Percentiles rank a stretch among this genome's conserved stretches.
Evolutionary conservation across 1,140 invertebrate genomes (phyloP).

Genomic region (Argopecten irradians): DNA sequence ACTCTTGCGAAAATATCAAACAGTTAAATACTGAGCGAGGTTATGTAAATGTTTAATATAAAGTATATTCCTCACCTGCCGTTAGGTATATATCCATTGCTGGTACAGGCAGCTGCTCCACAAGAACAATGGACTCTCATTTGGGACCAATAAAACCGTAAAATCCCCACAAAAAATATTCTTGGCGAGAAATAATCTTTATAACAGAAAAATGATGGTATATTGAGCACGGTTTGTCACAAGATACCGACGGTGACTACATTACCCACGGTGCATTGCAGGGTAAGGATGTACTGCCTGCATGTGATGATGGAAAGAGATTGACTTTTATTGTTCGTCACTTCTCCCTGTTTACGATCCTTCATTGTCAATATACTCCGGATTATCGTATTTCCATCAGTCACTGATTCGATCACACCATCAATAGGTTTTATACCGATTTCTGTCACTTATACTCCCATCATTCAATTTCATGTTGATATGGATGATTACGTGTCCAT

Average conservation of each 20-base stretch:
- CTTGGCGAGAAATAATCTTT: neutral
- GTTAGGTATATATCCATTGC: slow-evolving; percentile 39
- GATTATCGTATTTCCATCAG: neutral
- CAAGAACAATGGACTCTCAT: slow-evolving; percentile 48
- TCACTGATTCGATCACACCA: neutral
- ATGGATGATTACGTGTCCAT: neutral
- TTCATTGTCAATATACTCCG: neutral
- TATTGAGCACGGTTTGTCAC: neutral
- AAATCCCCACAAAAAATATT: neutral
- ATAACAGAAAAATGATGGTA: neutral
- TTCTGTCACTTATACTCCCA: neutral
- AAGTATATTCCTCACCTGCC: slow-evolving; percentile 15
- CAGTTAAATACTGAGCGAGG: neutral
- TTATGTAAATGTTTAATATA: neutral
- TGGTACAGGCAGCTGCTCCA: slow-evolving; percentile 39
- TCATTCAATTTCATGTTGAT: neutral
- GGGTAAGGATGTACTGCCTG: neutral
- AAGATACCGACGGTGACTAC: neutral
- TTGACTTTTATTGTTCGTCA: neutral
- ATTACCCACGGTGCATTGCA: neutral
- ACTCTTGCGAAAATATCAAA: neutral
- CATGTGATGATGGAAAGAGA: neutral
- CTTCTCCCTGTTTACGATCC: neutral
- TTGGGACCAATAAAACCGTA: neutral
- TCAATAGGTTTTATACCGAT: neutral